Evolutionary conservation across 2,888 invertebrate species (phyloP), one percentile per base, ranked within the genome.

Genomic region (Anthophora plumipes): DNA sequence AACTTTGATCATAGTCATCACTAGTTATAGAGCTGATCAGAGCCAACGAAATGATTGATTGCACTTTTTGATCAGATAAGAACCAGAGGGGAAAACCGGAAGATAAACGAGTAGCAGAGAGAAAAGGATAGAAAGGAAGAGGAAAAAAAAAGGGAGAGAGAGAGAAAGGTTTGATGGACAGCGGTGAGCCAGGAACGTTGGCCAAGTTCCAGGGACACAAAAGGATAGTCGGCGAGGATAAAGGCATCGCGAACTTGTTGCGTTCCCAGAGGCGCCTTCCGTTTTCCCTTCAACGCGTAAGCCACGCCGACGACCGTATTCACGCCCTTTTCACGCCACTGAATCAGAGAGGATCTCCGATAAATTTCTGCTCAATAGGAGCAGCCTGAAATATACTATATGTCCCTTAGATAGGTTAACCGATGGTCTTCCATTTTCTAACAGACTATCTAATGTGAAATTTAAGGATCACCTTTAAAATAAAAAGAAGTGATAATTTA

Each of bases 191-290:
- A 71, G 84, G 76, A 74, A 71, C 75, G 86, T 88, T 90, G 91
- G 91, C 87, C 84, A 83, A 82, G 79, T 85, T 91, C 89, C 91
- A 90, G 80, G 80, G 83, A 78, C 84, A 89, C 88, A 85, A 90
- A 90, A 84, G 85, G 83, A 81, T 82, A 82, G 69, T 59, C 74
- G 67, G 54, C 8, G 66, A 76, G 77, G 80, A 77, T 77, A 79
- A 87, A 76, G 76, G 68, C 74, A 64, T 57, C 72, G 75, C 63
- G 67, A 78, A 90, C 90, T 90, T 91, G 91, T 90, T 90, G 89
- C 89, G 80, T 89, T 89, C 81, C 84, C 85, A 72, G 67, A 69
- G 83, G 78, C 83, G 67, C 63, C 73, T 78, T 78, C 74, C 59
- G 59, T 74, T 74, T 59, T 59, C 84, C 77, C 78, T 60, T 80